Evolutionary conservation across 1,140 invertebrate genomes (phyloP).

Genomic region (Neodiprion lecontei): DNA sequence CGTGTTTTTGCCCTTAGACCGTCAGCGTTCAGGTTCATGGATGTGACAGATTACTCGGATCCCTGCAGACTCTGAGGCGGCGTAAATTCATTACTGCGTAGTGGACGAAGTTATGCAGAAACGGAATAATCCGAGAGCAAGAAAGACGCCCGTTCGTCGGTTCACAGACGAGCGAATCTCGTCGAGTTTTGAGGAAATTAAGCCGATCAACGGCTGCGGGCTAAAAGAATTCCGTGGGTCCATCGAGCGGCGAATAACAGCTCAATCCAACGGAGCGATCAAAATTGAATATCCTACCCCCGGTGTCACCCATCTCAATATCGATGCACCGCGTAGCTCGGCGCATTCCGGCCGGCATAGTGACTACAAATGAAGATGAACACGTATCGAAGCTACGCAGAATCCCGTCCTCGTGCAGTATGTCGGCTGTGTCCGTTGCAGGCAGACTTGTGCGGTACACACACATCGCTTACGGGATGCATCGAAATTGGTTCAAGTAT

Average conservation of each 20-base stretch:
- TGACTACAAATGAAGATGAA: constrained; percentile 7
- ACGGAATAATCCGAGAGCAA: neutral
- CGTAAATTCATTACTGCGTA: neutral
- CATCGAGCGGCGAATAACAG: neutral
- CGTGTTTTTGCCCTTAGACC: neutral
- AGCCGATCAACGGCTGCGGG: neutral
- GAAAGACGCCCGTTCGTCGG: neutral
- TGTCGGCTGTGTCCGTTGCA: neutral
- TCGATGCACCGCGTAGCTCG: neutral
- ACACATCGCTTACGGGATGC: neutral
- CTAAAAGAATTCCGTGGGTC: neutral
- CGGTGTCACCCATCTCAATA: constrained; percentile 4
- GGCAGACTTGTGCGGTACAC: neutral
- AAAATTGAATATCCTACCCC: constrained; percentile 5
- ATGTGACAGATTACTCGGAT: neutral
- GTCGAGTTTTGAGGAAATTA: neutral
- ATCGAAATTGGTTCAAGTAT: constrained; percentile 3
- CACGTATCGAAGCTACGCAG: neutral
- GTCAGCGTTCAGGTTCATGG: neutral
- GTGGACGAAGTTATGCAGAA: constrained; percentile 2
- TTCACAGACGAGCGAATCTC: neutral
- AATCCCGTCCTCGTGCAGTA: neutral
- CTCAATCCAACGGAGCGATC: neutral
- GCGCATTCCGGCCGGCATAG: neutral
- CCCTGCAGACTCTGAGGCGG: neutral